Conservation (phyloP, 2,888 invertebrate genomes). For the Himalopsyche anomala region DNA sequence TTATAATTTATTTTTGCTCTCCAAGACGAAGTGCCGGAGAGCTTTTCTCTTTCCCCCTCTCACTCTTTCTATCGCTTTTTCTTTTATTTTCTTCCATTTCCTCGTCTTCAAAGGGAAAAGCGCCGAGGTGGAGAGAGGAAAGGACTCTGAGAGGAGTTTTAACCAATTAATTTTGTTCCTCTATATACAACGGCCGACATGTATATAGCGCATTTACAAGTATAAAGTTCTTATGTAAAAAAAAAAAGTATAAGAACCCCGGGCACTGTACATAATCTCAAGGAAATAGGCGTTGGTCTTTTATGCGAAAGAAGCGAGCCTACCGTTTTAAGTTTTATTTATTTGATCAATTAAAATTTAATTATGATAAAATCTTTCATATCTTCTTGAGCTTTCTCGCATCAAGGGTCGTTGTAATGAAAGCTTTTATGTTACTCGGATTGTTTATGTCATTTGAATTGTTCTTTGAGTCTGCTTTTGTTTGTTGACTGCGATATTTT, state of each 20-base stretch:
- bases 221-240: slow-evolving; percentile 64
- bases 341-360: slow-evolving; percentile 66
- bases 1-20: slow-evolving; percentile 77
- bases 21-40: slow-evolving; percentile 77
- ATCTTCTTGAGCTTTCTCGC: slow-evolving; percentile 49
- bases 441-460: slow-evolving; percentile 59
- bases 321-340: slow-evolving; percentile 65
- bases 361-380: slow-evolving; percentile 65
- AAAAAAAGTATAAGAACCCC: slow-evolving; percentile 60
- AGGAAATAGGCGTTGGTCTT: slow-evolving; percentile 64
- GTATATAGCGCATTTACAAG: slow-evolving; percentile 63
- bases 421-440: slow-evolving; percentile 58
- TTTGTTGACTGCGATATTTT: slow-evolving; percentile 52
- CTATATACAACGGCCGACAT: slow-evolving; percentile 66
- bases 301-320: slow-evolving; percentile 58
- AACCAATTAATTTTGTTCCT: slow-evolving; percentile 80
- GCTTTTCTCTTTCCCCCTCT: slow-evolving; percentile 68
- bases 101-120: slow-evolving; percentile 78
- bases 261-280: slow-evolving; percentile 62
- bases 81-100: slow-evolving; percentile 78
- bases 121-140: slow-evolving; percentile 66
- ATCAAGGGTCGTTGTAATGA: slow-evolving; percentile 55
- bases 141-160: slow-evolving; percentile 79
- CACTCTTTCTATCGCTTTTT: slow-evolving; percentile 69
- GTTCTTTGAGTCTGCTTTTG: slow-evolving; percentile 52